These are phyloP conservation scores for Eupithecia vulgata DNA, from an alignment of 2,888 invertebrate species.

Conservation along the genomic window DNA sequence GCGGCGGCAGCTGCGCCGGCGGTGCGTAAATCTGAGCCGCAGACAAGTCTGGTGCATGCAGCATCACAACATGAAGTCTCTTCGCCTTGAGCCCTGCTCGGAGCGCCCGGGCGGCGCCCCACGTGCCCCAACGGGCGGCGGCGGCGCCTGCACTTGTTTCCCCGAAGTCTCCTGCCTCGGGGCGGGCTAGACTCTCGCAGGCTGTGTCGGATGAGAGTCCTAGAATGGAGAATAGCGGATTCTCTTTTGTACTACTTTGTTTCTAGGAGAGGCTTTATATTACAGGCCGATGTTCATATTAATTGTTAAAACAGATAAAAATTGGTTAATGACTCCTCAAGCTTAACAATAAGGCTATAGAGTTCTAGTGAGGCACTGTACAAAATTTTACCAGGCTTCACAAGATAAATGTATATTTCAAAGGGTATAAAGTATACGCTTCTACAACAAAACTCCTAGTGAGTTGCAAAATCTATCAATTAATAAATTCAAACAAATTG, in stretches of 20 bases:
- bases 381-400: no score
- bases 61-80: conserved; percentile 89
- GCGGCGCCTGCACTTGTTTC: conserved; percentile 74
- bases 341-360: no score
- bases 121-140: conserved; percentile 89
- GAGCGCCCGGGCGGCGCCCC: conserved; percentile 90
- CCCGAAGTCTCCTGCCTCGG: conserved; percentile 58
- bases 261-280: no score
- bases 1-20: conserved; percentile 77
- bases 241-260: not conserved
- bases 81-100: conserved; percentile 87
- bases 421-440: no score
- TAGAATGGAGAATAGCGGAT: conserved; percentile 38
- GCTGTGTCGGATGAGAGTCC: conserved; percentile 79
- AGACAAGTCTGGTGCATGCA: conserved; percentile 88
- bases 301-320: no score
- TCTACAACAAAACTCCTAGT: no score
- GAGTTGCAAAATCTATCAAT: no score
- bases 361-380: no score
- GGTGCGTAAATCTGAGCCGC: conserved; percentile 87
- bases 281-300: no score
- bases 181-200: conserved; percentile 68
- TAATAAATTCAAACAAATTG: no score
- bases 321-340: no score
- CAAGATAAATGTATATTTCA: no score